Conservation (phyloP, 23 tunicate genomes). For the Corella eumyota region DNA sequence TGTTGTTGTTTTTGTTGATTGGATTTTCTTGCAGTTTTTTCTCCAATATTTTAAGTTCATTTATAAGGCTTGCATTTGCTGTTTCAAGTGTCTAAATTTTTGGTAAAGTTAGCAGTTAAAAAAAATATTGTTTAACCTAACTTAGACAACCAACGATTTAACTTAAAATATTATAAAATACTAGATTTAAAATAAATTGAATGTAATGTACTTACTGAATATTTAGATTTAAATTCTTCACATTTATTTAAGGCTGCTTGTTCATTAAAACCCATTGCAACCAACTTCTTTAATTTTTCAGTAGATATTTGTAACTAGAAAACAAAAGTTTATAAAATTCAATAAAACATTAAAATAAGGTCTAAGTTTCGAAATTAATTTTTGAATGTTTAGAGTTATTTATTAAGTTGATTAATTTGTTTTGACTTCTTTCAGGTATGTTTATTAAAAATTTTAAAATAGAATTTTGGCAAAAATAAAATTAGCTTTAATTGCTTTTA, state of each 20-base stretch:
- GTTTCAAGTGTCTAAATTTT: conserved; percentile 16
- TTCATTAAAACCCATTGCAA: conserved; percentile 36
- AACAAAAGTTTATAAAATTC: not conserved
- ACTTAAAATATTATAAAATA: not conserved
- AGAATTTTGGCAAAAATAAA: no score
- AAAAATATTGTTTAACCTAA: not conserved
- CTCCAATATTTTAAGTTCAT: conserved; percentile 20
- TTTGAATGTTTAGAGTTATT: no score
- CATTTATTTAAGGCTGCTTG: conserved; percentile 32
- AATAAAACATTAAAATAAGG: no score
- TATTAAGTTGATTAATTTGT: no score
- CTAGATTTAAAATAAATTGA: not conserved
- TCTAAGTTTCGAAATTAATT: no score
- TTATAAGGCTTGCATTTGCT: conserved; percentile 2
- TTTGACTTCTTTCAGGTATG: no score
- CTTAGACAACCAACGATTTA: not conserved
- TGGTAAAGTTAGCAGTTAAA: not conserved
- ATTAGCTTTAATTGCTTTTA: no score
- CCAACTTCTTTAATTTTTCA: conserved; percentile 50
- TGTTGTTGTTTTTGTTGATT: conserved; percentile 20
- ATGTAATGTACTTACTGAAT: conserved; percentile 10
- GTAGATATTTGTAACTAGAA: conserved; percentile 32
- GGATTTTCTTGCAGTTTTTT: not conserved
- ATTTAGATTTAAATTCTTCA: conserved; percentile 18
- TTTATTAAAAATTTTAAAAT: no score